Evolutionary conservation across 2,113 vertebrate species (phyloP).

Genomic region (Lynx canadensis): DNA sequence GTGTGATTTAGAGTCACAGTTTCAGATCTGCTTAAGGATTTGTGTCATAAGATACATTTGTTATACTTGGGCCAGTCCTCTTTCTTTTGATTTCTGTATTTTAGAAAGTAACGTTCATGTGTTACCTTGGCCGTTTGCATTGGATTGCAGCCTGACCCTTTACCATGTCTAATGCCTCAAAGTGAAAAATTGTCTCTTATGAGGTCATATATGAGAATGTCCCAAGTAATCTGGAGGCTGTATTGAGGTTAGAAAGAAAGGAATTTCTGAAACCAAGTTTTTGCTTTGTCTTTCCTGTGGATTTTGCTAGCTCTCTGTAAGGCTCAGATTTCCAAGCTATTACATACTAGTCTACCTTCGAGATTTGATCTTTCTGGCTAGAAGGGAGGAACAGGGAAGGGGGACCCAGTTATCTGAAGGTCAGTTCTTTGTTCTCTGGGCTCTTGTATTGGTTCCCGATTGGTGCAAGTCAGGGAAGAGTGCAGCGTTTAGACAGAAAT

Average conservation of each 20-base stretch:
- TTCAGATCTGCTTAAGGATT: constrained; percentile 2
- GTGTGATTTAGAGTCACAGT: not conserved
- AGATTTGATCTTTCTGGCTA: constrained; percentile 53
- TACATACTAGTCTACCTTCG: constrained; percentile 45
- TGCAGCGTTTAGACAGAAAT: not conserved
- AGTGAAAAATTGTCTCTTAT: constrained; percentile 42
- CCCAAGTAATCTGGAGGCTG: not conserved
- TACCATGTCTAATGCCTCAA: not conserved
- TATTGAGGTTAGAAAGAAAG: constrained; percentile 34
- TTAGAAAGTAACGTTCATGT: constrained; percentile 24
- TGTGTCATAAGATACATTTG: not conserved
- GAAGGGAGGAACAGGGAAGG: not conserved
- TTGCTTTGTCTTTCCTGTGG: constrained; percentile 46
- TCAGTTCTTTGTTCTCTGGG: constrained; percentile 41
- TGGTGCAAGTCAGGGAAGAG: not conserved
- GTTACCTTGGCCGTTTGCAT: constrained; percentile 15
- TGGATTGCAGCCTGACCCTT: constrained; percentile 27
- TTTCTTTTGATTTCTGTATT: constrained; percentile 35
- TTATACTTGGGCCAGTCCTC: not conserved
- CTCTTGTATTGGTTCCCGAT: not conserved
- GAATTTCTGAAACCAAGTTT: constrained; percentile 48
- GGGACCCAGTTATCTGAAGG: not conserved
- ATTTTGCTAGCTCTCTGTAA: constrained; percentile 33
- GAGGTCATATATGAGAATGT: constrained; percentile 37
- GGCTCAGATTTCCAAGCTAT: constrained; percentile 55